Evolutionary conservation across 2,888 invertebrate genomes (phyloP), one percentile per base, ranked within the genome.

Genomic region (Desoria tigrina): DNA sequence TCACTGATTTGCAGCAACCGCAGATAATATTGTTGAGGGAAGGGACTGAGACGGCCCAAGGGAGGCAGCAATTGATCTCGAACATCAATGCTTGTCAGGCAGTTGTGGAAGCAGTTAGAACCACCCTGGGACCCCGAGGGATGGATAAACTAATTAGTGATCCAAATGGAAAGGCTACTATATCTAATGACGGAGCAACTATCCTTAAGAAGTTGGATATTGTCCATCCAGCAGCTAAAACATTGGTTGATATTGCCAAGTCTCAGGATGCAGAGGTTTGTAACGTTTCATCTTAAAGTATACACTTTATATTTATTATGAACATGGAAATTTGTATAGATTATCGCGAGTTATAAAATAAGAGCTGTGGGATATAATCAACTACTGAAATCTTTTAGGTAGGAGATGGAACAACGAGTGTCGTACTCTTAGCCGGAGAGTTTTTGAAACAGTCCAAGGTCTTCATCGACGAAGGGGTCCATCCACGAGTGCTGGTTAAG

Each of bases 71-170:
- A 81, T 84, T 98, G 66, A 86, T 97, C 76, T 95, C 95, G 61
- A 98, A 98, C 81, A 97, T 98, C 81, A 97, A 92, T 86, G 97
- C 97, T 24, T 98, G 97, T 80, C 93, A 94, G 81, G 84, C 88
- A 9, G 90, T 99, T 37, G 94, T 94, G 1, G 98, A 99, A 84
- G 92, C 96, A 42, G 94, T 97, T 69, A 87, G 97, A 65, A 99
- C 99, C 1, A 99, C 99, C 0, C 84, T 99, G 49, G 99, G 99
- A 51, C 99, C 99, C 6, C 87, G 99, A 28, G 99, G 99, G 72
- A 95, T 99, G 96, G 99, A 99, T 82, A 99, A 99, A 81, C 84
- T 99, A 59, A 94, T 99, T 68, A 96, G 99, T 0, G 91, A 94
- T 79, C 85, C 86, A 69, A 85, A 85, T 74, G 94, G 95, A 65